phyloP scores from a whole-genome alignment of 2,888 invertebrate species.

The Ctena decussata region DNA sequence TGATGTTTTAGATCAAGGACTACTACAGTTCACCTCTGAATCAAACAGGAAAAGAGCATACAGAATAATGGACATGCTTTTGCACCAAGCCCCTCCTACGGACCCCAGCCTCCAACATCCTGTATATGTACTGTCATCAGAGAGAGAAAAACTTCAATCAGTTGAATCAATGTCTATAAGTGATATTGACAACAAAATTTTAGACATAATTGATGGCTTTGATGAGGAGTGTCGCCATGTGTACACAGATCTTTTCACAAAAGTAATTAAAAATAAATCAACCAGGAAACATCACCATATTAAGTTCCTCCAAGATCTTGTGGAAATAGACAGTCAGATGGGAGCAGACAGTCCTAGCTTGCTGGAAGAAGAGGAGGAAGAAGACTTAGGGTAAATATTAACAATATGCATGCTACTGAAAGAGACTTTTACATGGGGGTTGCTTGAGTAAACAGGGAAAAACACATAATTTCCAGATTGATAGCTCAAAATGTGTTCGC shows the following conservation, averaged over 20 bases:
- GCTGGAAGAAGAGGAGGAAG: too few species aligned
- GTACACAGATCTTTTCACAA: not conserved
- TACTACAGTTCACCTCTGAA: conserved; percentile 16
- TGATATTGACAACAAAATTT: conserved; percentile 30
- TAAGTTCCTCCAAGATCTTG: conserved; percentile 13
- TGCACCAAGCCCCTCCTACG: conserved; percentile 18
- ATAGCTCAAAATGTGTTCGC: too few species aligned
- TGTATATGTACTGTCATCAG: conserved; percentile 5
- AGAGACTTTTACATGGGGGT: too few species aligned
- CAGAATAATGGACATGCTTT: conserved; percentile 23
- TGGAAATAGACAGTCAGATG: too few species aligned
- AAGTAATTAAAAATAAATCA: not conserved
- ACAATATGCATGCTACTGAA: too few species aligned
- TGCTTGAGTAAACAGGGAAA: too few species aligned
- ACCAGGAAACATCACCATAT: conserved; percentile 25
- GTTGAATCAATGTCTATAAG: not conserved
- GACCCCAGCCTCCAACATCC: conserved; percentile 24
- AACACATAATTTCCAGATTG: too few species aligned
- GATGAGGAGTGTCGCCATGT: conserved; percentile 8
- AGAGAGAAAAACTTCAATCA: conserved; percentile 4
- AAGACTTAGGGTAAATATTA: too few species aligned
- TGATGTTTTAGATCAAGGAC: conserved; percentile 1
- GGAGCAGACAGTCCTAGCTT: too few species aligned
- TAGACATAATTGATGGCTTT: conserved; percentile 11
- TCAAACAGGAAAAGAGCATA: conserved; percentile 22